phyloP scores from a whole-genome alignment of 2,113 vertebrate genomes.

The Aplodontia rufa region DNA sequence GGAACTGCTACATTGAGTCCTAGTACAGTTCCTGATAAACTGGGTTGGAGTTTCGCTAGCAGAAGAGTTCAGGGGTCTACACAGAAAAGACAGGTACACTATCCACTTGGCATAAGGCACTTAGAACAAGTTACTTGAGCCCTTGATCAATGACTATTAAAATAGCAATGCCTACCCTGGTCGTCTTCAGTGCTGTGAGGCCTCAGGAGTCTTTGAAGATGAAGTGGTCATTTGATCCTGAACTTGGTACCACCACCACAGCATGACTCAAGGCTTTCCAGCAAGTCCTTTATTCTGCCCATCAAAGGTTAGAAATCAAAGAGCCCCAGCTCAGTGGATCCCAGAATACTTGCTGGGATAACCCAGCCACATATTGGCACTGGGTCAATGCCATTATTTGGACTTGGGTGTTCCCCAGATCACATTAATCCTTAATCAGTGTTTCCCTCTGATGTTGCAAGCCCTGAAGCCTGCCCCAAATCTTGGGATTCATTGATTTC shows the following conservation, averaged over 20 bases:
- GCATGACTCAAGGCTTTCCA: slow-evolving; percentile 29
- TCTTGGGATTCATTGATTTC: slow-evolving; percentile 48
- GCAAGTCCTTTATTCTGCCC: not conserved
- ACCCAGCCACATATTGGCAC: not conserved
- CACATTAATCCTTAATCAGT: not conserved
- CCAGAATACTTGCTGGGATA: slow-evolving; percentile 21
- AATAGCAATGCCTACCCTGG: not conserved
- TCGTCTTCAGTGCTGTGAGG: not conserved
- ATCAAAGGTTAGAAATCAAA: slow-evolving; percentile 70
- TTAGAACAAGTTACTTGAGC: slow-evolving; percentile 23
- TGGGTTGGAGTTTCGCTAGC: not conserved
- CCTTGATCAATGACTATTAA: slow-evolving; percentile 44
- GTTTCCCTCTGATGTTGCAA: slow-evolving; percentile 14
- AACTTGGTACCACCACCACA: slow-evolving; percentile 35
- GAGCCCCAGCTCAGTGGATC: slow-evolving; percentile 22
- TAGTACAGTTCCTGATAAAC: not conserved
- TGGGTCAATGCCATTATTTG: slow-evolving; percentile 28
- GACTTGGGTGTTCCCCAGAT: slow-evolving; percentile 46
- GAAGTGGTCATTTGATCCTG: slow-evolving; percentile 72
- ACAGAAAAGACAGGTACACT: not conserved
- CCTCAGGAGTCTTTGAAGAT: slow-evolving; percentile 73
- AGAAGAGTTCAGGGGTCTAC: not conserved
- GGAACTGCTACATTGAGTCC: not conserved
- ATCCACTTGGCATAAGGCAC: slow-evolving; percentile 6
- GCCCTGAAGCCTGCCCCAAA: slow-evolving; percentile 10